Base-by-base conservation (phyloP, 2,113 vertebrate genomes). In the Pao palembangensis region DNA sequence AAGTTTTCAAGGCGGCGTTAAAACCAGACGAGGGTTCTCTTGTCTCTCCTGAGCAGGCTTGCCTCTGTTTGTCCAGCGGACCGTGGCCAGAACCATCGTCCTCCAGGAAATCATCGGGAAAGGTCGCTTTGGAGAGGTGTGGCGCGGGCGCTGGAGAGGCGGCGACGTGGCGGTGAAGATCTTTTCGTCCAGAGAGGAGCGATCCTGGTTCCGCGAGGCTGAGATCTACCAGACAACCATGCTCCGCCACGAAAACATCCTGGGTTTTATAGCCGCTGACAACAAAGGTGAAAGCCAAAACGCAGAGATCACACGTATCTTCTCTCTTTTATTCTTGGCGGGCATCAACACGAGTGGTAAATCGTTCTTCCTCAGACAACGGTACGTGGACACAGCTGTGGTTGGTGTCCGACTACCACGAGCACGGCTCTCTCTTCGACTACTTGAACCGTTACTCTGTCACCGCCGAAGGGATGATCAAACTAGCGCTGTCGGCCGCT, bases 201-300 rank as follows among this genome's bases (percentile, higher is more conserved):
- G 96, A 0, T 98, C 96, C 15, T 98, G 96, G 96, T 98, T 98
- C 84, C 91, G 96, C 58, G 96, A 98, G 46, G 96, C 96, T 0
- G 96, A 98, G 68, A 98, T 98, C 16, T 98, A 98, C 48, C 96
- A 98, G 49, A 98, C 96, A 0, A 95, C 98, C 17, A 98, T 98
- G 96, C 85, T 98, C 58, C 90, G 96, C 0, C 96, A 98, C 0
- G 96, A 98, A 73, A 98, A 98, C 85, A 98, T 98, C 72, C 87
- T 98, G 60, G 96, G 96, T 0, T 98, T 98, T 10, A 98, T 98
- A 3, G 96, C 96, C 0, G 96, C 96, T 0, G 96, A 98, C 73
- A 98, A 98, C 81, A 98, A 98, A 93, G 96, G 96, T 98, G 61
- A 51, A 11, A 28, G 7, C 38, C 18, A 6, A 21, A 3, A 23